A percentile compares a stretch with the other conserved stretches of the same genome.
These are phyloP conservation scores for Scaptomyza flava DNA, from an alignment of 2,888 invertebrate species.

Conservation along the genomic window DNA sequence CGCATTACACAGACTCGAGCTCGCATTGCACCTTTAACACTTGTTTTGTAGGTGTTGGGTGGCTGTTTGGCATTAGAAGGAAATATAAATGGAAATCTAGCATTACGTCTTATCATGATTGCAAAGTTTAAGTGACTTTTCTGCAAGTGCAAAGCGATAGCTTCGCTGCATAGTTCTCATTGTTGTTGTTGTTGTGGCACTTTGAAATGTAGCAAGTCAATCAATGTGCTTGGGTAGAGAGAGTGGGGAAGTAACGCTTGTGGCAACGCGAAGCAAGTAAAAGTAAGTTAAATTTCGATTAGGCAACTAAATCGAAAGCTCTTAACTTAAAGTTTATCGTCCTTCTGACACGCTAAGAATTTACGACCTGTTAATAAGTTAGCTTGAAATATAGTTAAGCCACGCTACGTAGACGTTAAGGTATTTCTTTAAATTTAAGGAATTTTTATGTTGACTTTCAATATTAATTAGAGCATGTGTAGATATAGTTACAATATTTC, in stretches of 20 bases:
- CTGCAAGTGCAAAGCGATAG: conserved; percentile 71
- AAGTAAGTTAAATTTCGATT: conserved; percentile 60
- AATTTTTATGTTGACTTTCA: background rate
- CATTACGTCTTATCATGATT: conserved; percentile 81
- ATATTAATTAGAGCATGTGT: too few relatives aligned
- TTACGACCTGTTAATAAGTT: conserved; percentile 15
- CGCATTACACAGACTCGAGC: conserved; percentile 37
- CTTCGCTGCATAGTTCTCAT: conserved; percentile 24
- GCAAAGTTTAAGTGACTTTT: conserved; percentile 82
- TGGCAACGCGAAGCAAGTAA: conserved; percentile 25
- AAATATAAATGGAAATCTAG: conserved; percentile 82
- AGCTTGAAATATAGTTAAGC: background rate
- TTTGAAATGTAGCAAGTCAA: conserved; percentile 70
- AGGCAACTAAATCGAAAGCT: conserved; percentile 22
- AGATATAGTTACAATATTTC: background rate
- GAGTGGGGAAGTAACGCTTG: background rate
- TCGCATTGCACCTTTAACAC: conserved; percentile 68
- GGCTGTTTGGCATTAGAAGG: conserved; percentile 8
- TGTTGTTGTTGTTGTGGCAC: conserved; percentile 26
- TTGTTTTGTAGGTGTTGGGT: conserved; percentile 32
- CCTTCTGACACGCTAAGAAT: conserved; percentile 14
- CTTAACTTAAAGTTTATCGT: conserved; percentile 11
- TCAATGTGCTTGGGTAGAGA: conserved; percentile 37
- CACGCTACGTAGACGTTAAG: background rate
- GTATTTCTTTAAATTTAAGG: conserved; percentile 1